phyloP scores from a whole-genome alignment of 2,797 vertebrate genomes.

The Arremon aurantiirostris region DNA sequence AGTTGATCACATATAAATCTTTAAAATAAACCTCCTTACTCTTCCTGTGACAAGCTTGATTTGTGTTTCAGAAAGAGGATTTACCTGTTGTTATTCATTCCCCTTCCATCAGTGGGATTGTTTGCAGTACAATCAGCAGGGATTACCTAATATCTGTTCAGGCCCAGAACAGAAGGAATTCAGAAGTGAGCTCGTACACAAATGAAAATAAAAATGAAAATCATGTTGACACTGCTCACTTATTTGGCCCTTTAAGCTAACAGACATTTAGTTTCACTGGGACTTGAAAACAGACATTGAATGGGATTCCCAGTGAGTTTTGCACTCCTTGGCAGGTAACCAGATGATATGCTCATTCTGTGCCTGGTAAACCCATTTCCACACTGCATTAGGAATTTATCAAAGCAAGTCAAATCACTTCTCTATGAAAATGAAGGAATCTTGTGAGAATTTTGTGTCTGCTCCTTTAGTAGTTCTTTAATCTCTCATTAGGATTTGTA shows the following conservation, averaged over 20 bases:
- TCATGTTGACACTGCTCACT: neutral
- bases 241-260: slow-evolving; percentile 30
- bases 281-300: slow-evolving; percentile 5
- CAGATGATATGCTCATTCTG: slow-evolving; percentile 20
- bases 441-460: slow-evolving; percentile 17
- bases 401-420: slow-evolving; percentile 54
- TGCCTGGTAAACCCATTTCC: slow-evolving; percentile 61
- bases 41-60: neutral
- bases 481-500: slow-evolving; percentile 1
- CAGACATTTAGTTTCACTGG: neutral
- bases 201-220: neutral
- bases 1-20: neutral
- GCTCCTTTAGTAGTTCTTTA: neutral
- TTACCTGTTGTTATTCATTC: neutral
- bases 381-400: slow-evolving; percentile 63
- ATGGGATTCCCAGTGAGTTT: slow-evolving; percentile 31
- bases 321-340: slow-evolving; percentile 45
- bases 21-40: neutral
- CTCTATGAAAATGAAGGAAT: slow-evolving; percentile 34
- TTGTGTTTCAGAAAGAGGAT: neutral
- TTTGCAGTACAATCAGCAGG: neutral
- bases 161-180: neutral
- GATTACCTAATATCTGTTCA: neutral
- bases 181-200: neutral
- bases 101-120: neutral